Percentiles rank a stretch among this genome's conserved stretches.
phyloP scores from a whole-genome alignment of 1,140 invertebrate genomes.

The Potamilus streckersoni region DNA sequence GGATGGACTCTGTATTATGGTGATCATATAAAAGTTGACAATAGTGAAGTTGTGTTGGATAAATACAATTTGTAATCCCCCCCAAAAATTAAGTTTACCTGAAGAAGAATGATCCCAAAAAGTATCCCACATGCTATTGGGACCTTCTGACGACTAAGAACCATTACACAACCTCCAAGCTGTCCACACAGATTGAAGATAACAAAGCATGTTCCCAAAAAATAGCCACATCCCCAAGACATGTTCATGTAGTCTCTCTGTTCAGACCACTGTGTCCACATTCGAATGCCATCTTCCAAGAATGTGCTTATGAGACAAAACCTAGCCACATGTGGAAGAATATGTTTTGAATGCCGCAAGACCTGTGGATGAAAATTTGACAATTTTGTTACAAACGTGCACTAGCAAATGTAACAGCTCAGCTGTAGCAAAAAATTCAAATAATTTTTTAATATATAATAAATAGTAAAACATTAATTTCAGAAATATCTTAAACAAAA shows the following conservation, averaged over 20 bases:
- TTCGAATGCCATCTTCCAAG: slow-evolving; percentile 98
- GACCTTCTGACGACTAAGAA: slow-evolving; percentile 92
- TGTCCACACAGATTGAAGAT: slow-evolving; percentile 95
- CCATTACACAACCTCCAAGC: slow-evolving; percentile 94
- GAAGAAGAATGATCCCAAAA: slow-evolving; percentile 95
- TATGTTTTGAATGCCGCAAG: slow-evolving; percentile 90
- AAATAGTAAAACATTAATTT: background rate
- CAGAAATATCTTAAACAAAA: background rate
- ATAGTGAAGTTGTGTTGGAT: too few species aligned
- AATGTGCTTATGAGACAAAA: slow-evolving; percentile 99
- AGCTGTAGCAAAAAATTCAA: background rate
- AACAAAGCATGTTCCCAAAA: slow-evolving; percentile 92
- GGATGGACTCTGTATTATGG: too few species aligned
- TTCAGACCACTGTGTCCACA: slow-evolving; percentile 99
- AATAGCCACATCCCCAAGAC: slow-evolving; percentile 97
- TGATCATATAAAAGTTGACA: too few species aligned
- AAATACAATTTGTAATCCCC: slow-evolving; percentile 56
- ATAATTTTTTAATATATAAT: background rate
- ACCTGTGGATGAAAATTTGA: slow-evolving; percentile 75
- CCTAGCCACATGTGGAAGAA: slow-evolving; percentile 94
- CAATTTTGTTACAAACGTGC: slow-evolving; percentile 10
- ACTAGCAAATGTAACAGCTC: background rate
- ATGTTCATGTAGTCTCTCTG: slow-evolving; percentile 93
- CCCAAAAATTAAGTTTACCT: slow-evolving; percentile 85
- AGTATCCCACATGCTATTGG: slow-evolving; percentile 92